Evolutionary conservation across 1,140 invertebrate genomes (phyloP), one percentile per base, ranked within the genome.

Genomic region (Ladona fulva): DNA sequence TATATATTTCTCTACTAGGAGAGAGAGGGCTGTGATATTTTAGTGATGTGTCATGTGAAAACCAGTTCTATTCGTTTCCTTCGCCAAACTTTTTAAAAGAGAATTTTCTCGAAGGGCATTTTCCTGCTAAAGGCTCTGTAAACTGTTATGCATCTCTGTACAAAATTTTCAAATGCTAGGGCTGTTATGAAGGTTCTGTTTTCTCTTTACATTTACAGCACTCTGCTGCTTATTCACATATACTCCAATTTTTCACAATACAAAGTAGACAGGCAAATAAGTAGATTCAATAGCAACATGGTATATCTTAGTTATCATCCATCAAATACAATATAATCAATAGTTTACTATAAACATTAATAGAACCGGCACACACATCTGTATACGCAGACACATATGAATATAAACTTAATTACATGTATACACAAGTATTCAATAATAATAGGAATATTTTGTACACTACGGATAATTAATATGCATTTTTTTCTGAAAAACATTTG

Each of bases 351-450:
- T 66, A 66, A 66, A 66, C 52, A 66, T 66, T 66, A 16, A 66
- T 66, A 66, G 52, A 66, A 66, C 52, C 52, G 52, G 52, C 52
- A 66, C 52, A 66, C 12, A 66, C 52, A 66, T 66, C 52, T 66
- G 52, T 66, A 66, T 66, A 66, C 52, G 52, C 52, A 66, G 52
- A 66, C 52, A 66, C 52, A 66, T 66, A 66, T 66, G 52, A 12
- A 66, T 66, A 66, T 66, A 66, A 66, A 66, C 52, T 66, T 66
- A 66, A 66, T 66, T 66, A 66, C 52, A 66, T 66, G 52, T 66
- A 66, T 19, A 66, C 52, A 66, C 52, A 66, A 66, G 12, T 66
- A 66, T 66, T 6, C 3, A 66, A 66, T 66, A 66, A 66, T 66
- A 66, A 66, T 66, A 66, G 52, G 52, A 66, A 66, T 66, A 52